Conservation (phyloP, 2,113 vertebrate species). For the Steatornis caripensis region DNA sequence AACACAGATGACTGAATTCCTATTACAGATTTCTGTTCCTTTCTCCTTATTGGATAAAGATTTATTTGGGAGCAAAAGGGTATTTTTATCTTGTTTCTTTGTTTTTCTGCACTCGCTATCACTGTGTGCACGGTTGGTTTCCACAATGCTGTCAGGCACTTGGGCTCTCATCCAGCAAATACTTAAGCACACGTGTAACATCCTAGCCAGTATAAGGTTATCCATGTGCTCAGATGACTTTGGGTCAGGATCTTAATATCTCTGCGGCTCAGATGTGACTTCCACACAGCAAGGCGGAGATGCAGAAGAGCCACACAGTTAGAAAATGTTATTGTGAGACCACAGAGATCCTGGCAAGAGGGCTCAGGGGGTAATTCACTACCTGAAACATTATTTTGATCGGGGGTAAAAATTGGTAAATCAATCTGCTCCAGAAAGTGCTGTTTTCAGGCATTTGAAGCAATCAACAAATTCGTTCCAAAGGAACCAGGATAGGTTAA, state of each 20-base stretch:
- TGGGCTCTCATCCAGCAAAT: slow-evolving; percentile 44
- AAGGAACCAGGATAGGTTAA: background rate
- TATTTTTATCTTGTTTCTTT: slow-evolving; percentile 5
- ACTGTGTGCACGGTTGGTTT: background rate
- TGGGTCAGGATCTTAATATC: background rate
- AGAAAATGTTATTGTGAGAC: background rate
- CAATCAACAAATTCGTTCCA: background rate
- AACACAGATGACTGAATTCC: background rate
- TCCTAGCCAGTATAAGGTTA: background rate
- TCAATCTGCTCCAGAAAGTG: background rate
- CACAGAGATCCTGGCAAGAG: background rate
- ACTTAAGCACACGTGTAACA: slow-evolving; percentile 35
- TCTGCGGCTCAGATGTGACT: background rate
- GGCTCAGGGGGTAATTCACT: background rate
- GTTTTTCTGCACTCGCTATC: background rate
- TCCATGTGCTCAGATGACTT: slow-evolving; percentile 38
- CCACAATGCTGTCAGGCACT: background rate
- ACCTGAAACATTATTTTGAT: background rate
- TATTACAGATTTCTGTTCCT: background rate
- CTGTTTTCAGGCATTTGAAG: background rate
- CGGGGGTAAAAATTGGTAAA: background rate
- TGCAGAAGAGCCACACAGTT: background rate
- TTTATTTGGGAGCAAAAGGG: background rate
- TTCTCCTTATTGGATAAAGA: background rate
- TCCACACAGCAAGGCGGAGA: background rate